A percentile compares a stretch with the other conserved stretches of the same genome.
Evolutionary conservation across 2,888 invertebrate species (phyloP).

Genomic region (Macrosoma leucophasiata): DNA sequence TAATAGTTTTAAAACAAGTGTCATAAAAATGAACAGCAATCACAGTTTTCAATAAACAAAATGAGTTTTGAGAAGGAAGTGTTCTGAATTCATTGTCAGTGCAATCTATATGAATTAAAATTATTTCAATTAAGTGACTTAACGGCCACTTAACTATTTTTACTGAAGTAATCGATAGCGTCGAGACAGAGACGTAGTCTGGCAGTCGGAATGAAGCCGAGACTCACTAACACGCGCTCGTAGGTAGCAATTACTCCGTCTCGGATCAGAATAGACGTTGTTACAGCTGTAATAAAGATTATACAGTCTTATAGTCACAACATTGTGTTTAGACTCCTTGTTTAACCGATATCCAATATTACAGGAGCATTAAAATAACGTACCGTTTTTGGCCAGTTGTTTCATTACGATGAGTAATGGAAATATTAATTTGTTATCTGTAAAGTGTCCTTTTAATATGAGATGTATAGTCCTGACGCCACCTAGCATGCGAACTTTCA

Average conservation of each 20-base stretch:
- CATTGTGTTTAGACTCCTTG: constrained; percentile 13
- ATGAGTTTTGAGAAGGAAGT: too few species aligned
- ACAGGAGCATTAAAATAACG: constrained; percentile 28
- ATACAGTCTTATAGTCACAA: constrained; percentile 11
- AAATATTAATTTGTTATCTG: constrained; percentile 74
- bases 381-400: constrained; percentile 76
- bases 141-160: constrained; percentile 73
- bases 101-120: too few species aligned
- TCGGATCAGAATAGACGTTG: constrained; percentile 71
- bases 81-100: too few species aligned
- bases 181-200: constrained; percentile 80
- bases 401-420: constrained; percentile 77
- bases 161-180: constrained; percentile 80
- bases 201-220: constrained; percentile 77
- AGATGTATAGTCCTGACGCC: constrained; percentile 77
- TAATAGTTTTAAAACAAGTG: too few species aligned
- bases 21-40: too few species aligned
- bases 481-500: constrained; percentile 78
- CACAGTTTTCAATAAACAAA: too few species aligned
- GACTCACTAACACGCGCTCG: constrained; percentile 75
- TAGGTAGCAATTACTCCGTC: constrained; percentile 77
- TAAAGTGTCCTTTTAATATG: constrained; percentile 76
- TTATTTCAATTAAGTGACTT: constrained; percentile 1
- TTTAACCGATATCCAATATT: constrained; percentile 12
- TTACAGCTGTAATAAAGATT: constrained; percentile 46